A percentile compares a stretch with the other conserved stretches of the same genome.
Conservation (phyloP, 37 sponge, comb jelly and placozoan genomes). For the Axinella damicornis region DNA sequence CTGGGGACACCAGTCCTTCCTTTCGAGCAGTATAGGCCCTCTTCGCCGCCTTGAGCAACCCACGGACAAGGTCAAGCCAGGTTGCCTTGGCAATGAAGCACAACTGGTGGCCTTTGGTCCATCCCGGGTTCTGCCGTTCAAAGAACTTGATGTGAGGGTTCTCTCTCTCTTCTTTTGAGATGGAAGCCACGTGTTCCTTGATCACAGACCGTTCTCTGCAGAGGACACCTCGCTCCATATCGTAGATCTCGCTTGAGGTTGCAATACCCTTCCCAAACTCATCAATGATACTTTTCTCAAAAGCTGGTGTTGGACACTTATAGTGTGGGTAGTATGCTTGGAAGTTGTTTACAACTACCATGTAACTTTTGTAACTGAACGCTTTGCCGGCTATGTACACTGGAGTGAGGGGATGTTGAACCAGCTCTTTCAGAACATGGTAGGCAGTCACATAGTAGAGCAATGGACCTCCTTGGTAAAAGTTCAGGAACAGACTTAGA, state of each 20-base stretch:
- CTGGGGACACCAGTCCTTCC: no score
- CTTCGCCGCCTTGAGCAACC: neutral
- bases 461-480: slow-evolving; percentile 76
- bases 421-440: slow-evolving; percentile 45
- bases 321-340: slow-evolving; percentile 41
- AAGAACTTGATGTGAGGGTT: slow-evolving; percentile 85
- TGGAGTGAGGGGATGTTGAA: slow-evolving; percentile 69
- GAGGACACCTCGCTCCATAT: slow-evolving; percentile 60
- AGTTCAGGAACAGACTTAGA: slow-evolving; percentile 55
- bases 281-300: slow-evolving; percentile 53
- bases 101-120: slow-evolving; percentile 73
- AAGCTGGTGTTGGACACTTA: slow-evolving; percentile 55
- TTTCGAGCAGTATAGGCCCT: neutral
- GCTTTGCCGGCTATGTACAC: slow-evolving; percentile 65
- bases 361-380: slow-evolving; percentile 89
- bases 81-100: slow-evolving; percentile 25
- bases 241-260: slow-evolving; percentile 31
- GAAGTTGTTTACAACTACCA: neutral
- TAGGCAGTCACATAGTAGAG: slow-evolving; percentile 58
- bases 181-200: slow-evolving; percentile 47
- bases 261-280: slow-evolving; percentile 48
- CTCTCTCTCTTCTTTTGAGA: slow-evolving; percentile 22
- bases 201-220: slow-evolving; percentile 32
- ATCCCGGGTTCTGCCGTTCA: slow-evolving; percentile 63
- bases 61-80: slow-evolving; percentile 27